phyloP scores from a whole-genome alignment of 2,888 invertebrate genomes.

The Oscheius sp. region DNA sequence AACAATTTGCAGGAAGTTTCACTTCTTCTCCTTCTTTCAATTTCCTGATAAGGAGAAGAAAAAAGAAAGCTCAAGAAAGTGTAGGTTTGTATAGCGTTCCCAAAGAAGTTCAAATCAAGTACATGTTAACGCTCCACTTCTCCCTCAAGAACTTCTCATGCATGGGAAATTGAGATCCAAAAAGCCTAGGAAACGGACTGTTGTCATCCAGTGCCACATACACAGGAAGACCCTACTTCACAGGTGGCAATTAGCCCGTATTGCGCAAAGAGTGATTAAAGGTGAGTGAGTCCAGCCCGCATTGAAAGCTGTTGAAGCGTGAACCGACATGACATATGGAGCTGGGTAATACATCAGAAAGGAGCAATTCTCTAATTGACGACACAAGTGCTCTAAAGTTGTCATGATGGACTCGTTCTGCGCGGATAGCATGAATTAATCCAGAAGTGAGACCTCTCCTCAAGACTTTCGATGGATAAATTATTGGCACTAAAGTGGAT shows the following conservation, averaged over 20 bases:
- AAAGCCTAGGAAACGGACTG: background rate
- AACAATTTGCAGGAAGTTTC: no score
- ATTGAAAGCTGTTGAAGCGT: conserved; percentile 25
- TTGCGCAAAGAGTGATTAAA: conserved; percentile 29
- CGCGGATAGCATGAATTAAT: conserved; percentile 5
- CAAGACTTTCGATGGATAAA: conserved; percentile 2
- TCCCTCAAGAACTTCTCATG: background rate
- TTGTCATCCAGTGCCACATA: background rate
- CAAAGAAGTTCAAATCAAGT: background rate
- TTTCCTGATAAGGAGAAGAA: no score
- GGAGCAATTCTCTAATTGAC: conserved; percentile 18
- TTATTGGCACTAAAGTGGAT: background rate
- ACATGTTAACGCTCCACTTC: background rate
- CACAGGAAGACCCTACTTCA: conserved; percentile 25
- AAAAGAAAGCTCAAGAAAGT: no score
- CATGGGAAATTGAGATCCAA: background rate
- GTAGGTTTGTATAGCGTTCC: no score
- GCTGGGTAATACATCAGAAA: conserved; percentile 23
- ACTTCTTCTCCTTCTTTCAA: no score
- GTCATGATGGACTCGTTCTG: background rate
- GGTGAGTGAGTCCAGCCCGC: conserved; percentile 26
- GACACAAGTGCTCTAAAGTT: conserved; percentile 13
- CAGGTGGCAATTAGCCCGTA: conserved; percentile 19
- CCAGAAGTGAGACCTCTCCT: background rate
- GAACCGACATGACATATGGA: conserved; percentile 26